A percentile compares a stretch with the other conserved stretches of the same genome.
Evolutionary conservation across 2,113 vertebrate species (phyloP).

Genomic region (Nyctibius bracteatus): DNA sequence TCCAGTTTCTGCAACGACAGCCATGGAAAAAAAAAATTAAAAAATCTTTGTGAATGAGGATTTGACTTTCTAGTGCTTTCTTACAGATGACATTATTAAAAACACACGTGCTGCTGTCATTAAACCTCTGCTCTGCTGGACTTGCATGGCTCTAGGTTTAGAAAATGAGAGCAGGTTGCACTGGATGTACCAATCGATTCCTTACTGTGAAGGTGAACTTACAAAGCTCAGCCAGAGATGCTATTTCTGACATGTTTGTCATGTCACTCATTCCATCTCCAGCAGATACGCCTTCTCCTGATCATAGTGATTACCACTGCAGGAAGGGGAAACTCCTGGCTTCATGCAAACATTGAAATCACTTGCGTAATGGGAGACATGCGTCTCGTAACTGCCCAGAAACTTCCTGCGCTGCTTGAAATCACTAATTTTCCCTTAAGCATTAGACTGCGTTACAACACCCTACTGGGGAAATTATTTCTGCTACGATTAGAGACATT

Average conservation of each 20-base stretch:
- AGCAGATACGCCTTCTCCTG: background rate
- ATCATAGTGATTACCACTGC: background rate
- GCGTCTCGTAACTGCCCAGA: background rate
- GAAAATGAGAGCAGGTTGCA: background rate
- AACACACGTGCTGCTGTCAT: fast-evolving
- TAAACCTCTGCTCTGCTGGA: background rate
- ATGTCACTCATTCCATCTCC: background rate
- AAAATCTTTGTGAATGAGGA: background rate
- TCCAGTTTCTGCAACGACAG: conserved; percentile 88
- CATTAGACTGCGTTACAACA: background rate
- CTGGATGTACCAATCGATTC: fast-evolving
- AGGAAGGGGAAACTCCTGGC: background rate
- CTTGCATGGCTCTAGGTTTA: background rate
- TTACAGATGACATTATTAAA: background rate
- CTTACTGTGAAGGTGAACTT: background rate
- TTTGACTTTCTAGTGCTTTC: background rate
- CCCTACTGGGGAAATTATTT: background rate
- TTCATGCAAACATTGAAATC: background rate
- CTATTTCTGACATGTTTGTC: background rate
- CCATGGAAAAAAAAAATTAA: fast-evolving
- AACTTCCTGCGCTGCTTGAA: background rate
- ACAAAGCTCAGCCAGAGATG: background rate
- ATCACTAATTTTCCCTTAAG: background rate
- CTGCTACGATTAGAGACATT: background rate
- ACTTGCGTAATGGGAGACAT: background rate